Conservation (phyloP, 2,888 invertebrate genomes). For the Caenorhabditis zanzibari region DNA sequence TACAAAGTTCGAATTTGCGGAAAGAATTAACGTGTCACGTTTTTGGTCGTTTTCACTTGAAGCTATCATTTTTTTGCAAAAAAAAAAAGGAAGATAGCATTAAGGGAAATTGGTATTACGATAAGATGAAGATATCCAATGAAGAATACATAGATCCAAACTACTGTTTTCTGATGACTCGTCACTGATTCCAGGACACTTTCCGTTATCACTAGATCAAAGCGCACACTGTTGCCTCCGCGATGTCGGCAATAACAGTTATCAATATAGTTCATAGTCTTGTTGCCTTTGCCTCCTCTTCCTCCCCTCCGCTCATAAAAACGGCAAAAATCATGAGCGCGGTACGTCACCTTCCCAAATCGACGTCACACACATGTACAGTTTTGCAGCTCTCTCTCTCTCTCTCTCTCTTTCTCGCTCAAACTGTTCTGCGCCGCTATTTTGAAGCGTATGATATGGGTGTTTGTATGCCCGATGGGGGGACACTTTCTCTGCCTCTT, state of each 20-base stretch:
- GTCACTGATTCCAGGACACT: slow-evolving; percentile 4
- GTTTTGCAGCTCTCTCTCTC: slow-evolving; percentile 29
- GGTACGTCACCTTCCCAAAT: slow-evolving; percentile 15
- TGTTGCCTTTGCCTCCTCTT: not conserved
- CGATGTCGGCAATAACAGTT: slow-evolving; percentile 5
- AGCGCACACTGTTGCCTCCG: slow-evolving; percentile 4
- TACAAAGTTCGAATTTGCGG: slow-evolving; percentile 22
- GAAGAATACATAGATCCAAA: not conserved
- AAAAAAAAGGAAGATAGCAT: not conserved
- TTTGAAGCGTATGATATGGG: slow-evolving; percentile 26
- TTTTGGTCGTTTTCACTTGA: slow-evolving; percentile 21
- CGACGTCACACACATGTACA: slow-evolving; percentile 12
- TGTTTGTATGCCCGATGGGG: not conserved
- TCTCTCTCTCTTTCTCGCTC: slow-evolving; percentile 22
- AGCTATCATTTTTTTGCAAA: no score
- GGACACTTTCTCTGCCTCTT: not conserved
- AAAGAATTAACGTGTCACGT: slow-evolving; percentile 15
- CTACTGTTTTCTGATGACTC: not conserved
- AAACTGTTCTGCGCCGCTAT: slow-evolving; percentile 21
- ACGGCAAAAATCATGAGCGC: slow-evolving; percentile 12
- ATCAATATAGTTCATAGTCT: slow-evolving; percentile 25
- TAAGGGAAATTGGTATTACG: not conserved
- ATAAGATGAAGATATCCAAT: slow-evolving; percentile 11
- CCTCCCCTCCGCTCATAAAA: not conserved
- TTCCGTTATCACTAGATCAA: slow-evolving; percentile 28